phyloP scores from a whole-genome alignment of 2,888 invertebrate genomes.

The Coelopa pilipes region DNA sequence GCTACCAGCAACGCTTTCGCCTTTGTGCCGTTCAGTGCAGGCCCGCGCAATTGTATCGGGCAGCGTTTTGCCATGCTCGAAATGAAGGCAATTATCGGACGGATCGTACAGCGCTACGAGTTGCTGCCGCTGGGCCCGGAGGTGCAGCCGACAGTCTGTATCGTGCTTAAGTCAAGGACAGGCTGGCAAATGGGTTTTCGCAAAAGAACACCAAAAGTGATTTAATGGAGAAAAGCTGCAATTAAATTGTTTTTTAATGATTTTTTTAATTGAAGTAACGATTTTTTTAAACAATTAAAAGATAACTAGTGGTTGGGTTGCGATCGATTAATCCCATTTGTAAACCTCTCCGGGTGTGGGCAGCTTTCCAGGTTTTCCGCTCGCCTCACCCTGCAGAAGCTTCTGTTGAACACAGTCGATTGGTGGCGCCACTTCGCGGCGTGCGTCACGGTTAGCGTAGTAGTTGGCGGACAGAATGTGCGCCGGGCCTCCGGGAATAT shows the following conservation, averaged over 20 bases:
- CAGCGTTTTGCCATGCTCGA: slow-evolving; percentile 55
- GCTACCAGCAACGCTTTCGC: slow-evolving; percentile 47
- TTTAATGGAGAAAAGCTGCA: neutral
- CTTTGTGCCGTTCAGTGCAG: slow-evolving; percentile 59
- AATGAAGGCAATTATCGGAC: slow-evolving; percentile 49
- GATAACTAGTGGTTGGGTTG: no score
- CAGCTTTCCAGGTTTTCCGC: slow-evolving; percentile 61
- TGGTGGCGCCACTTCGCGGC: slow-evolving; percentile 75
- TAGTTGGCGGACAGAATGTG: slow-evolving; percentile 84
- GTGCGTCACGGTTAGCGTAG: slow-evolving; percentile 84
- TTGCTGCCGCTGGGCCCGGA: slow-evolving; percentile 41
- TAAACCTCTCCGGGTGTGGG: slow-evolving; percentile 72
- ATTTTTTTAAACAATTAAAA: slow-evolving; percentile 1
- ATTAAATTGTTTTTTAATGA: neutral
- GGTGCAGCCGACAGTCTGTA: slow-evolving; percentile 41
- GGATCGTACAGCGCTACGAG: slow-evolving; percentile 47
- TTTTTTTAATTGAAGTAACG: neutral
- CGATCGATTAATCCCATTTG: slow-evolving; percentile 69
- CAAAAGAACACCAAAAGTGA: slow-evolving; percentile 10
- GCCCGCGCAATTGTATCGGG: slow-evolving; percentile 63
- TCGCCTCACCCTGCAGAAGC: slow-evolving; percentile 51
- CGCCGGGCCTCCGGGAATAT: slow-evolving; percentile 83
- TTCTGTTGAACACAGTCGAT: slow-evolving; percentile 55
- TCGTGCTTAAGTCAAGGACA: slow-evolving; percentile 45
- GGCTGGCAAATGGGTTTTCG: slow-evolving; percentile 48